Conservation (phyloP, 2,113 vertebrate genomes). For the Triplophysa tibetana region DNA sequence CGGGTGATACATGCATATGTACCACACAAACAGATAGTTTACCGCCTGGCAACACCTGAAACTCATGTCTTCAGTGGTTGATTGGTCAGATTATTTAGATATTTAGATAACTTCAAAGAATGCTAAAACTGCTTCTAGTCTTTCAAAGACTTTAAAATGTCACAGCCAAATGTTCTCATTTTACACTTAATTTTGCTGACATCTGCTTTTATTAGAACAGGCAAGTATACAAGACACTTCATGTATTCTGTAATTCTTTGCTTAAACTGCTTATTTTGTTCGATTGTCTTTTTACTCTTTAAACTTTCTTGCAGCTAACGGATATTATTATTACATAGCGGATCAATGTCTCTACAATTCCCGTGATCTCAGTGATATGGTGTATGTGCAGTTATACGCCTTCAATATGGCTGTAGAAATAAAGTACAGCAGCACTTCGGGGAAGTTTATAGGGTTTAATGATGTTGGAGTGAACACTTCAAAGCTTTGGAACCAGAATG, state of each 20-base stretch:
- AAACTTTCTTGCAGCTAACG: conserved; percentile 45
- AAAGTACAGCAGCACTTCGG: conserved; percentile 54
- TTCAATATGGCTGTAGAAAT: background rate
- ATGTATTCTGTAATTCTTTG: background rate
- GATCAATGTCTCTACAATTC: accelerated
- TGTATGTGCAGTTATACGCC: background rate
- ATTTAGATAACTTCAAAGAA: no score
- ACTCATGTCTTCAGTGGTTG: background rate
- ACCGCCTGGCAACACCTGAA: conserved; percentile 23
- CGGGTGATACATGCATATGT: background rate
- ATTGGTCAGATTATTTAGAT: background rate
- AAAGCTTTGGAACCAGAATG: conserved; percentile 8
- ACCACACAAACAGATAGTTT: background rate
- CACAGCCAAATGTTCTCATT: background rate
- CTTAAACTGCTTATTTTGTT: background rate
- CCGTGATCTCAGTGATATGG: conserved; percentile 44
- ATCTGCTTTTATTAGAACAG: background rate
- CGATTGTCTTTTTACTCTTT: background rate
- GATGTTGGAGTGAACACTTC: conserved; percentile 13
- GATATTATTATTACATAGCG: accelerated
- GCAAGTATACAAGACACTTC: background rate
- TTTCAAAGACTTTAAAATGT: background rate
- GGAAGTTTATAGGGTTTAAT: conserved; percentile 51
- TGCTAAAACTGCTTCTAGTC: background rate
- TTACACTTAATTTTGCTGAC: background rate